phyloP scores from a whole-genome alignment of 2,888 invertebrate genomes.

The Patella ulyssiponensis region DNA sequence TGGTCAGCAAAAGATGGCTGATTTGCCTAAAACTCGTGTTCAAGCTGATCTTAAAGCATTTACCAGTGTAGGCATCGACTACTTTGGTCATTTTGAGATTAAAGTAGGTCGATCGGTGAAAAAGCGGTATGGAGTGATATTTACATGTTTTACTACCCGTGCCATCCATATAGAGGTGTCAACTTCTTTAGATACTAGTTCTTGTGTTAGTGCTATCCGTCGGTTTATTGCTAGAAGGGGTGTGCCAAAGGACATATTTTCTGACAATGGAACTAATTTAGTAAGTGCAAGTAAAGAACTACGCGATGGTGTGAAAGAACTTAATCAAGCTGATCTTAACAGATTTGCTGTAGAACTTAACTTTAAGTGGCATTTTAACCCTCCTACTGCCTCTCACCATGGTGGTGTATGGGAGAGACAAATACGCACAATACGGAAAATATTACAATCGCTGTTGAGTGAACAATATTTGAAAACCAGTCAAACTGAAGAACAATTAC shows the following conservation, averaged over 20 bases:
- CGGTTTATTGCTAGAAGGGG: not conserved
- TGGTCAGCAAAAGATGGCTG: too few relatives aligned
- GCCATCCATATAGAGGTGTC: not conserved
- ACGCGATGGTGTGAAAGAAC: slow-evolving; percentile 5
- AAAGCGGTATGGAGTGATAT: slow-evolving; percentile 15
- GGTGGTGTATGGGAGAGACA: slow-evolving; percentile 18
- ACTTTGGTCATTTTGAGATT: not conserved
- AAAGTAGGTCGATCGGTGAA: not conserved
- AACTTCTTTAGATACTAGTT: not conserved
- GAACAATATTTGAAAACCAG: not conserved
- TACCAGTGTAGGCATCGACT: not conserved
- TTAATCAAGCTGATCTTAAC: not conserved
- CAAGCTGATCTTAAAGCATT: not conserved
- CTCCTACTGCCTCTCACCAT: slow-evolving; percentile 16
- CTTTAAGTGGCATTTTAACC: slow-evolving; percentile 14
- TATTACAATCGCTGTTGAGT: not conserved
- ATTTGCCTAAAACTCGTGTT: not conserved
- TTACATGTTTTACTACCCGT: not conserved
- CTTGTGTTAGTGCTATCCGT: not conserved
- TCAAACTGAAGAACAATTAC: slow-evolving; percentile 30
- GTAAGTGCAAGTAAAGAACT: slow-evolving; percentile 13
- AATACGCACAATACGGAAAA: not conserved
- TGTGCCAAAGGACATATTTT: slow-evolving; percentile 6
- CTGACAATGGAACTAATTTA: slow-evolving; percentile 14
- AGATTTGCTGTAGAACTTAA: not conserved